phyloP scores from a whole-genome alignment of 92 coral and sea anemone species.

The Siderastrea siderea region DNA sequence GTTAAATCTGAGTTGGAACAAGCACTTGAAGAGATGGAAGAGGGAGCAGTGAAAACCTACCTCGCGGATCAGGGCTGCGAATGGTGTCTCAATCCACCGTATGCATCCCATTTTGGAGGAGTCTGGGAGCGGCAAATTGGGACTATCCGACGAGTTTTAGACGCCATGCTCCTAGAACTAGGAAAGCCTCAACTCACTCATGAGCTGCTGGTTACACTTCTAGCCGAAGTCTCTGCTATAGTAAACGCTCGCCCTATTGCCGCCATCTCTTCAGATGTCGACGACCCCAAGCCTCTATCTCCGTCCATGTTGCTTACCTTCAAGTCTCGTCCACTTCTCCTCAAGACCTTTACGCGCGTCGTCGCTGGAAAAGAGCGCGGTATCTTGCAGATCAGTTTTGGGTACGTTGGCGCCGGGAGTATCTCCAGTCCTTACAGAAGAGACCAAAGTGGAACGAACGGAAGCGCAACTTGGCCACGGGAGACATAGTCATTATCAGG shows the following conservation, averaged over 20 bases:
- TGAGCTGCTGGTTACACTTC: background rate
- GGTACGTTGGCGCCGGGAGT: background rate
- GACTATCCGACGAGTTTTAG: background rate
- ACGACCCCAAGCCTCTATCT: background rate
- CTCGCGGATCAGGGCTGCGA: no score
- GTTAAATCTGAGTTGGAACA: no score
- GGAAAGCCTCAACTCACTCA: slow-evolving; percentile 16
- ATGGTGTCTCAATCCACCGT: no score
- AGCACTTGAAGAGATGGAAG: background rate
- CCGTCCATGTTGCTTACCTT: background rate
- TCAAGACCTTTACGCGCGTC: slow-evolving; percentile 40
- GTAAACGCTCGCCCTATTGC: slow-evolving; percentile 17
- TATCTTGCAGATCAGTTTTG: background rate
- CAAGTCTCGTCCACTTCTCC: slow-evolving; percentile 22
- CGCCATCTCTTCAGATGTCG: slow-evolving; percentile 1
- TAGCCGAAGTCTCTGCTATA: slow-evolving; percentile 1
- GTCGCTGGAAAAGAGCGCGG: slow-evolving; percentile 35
- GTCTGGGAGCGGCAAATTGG: no score
- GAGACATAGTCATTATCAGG: background rate
- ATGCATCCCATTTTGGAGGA: no score
- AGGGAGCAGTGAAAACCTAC: no score
- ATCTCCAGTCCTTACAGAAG: slow-evolving; percentile 20
- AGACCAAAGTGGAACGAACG: slow-evolving; percentile 12
- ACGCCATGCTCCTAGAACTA: slow-evolving; percentile 16
- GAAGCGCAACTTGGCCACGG: background rate